A percentile compares a stretch with the other conserved stretches of the same genome.
These are phyloP conservation scores for Protonemura montana DNA, from an alignment of 2,888 invertebrate species.

Conservation along the genomic window DNA sequence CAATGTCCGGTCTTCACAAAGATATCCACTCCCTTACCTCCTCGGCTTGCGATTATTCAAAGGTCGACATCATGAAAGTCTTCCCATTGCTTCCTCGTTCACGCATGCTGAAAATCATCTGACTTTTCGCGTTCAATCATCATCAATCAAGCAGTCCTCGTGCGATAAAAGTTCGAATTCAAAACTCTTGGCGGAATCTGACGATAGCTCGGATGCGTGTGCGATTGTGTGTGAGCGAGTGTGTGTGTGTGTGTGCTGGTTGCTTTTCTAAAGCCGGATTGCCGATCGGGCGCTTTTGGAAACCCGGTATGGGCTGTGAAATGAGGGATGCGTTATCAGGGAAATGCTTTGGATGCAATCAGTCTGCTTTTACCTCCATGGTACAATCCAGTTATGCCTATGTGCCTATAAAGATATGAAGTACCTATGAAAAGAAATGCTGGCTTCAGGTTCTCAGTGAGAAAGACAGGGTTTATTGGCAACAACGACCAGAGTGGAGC, in stretches of 20 bases:
- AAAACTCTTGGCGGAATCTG: not conserved
- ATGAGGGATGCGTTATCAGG: not conserved
- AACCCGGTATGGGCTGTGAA: not conserved
- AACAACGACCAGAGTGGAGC: not conserved
- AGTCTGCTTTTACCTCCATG: not conserved
- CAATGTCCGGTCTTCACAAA: not conserved
- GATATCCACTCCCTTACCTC: not conserved
- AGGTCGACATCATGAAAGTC: not conserved
- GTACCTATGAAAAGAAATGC: not conserved
- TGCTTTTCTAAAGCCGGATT: constrained; percentile 12
- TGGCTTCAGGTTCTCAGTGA: not conserved
- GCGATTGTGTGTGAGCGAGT: not conserved
- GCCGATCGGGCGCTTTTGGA: not conserved
- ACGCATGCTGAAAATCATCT: not conserved
- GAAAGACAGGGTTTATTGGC: not conserved
- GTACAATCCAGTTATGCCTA: not conserved
- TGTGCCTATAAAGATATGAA: not conserved
- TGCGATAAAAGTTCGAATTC: not conserved
- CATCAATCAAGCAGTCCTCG: not conserved
- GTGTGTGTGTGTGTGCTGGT: not conserved
- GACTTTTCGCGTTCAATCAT: constrained; percentile 9
- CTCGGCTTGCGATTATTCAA: not conserved
- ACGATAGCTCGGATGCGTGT: not conserved
- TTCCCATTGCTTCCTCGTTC: not conserved
- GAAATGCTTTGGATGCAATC: not conserved